phyloP scores from a whole-genome alignment of 2,888 invertebrate genomes.

The Leuctra nigra region DNA sequence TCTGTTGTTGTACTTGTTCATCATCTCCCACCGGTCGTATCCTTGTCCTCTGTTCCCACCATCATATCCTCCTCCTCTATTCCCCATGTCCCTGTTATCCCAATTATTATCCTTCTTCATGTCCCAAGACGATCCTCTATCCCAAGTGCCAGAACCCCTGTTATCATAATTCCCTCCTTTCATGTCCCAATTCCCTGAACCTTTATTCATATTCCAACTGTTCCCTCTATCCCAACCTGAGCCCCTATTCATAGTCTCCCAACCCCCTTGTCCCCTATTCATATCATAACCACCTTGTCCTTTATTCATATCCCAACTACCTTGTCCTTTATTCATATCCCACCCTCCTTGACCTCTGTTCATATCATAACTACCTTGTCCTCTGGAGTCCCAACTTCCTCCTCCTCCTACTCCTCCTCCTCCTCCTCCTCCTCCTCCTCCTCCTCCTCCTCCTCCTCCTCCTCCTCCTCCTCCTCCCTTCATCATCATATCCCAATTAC shows the following conservation, averaged over 20 bases:
- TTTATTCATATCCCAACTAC: constrained; percentile 14
- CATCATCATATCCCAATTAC: constrained; percentile 14
- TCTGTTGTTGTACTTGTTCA: not conserved
- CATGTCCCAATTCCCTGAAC: not conserved
- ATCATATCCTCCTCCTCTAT: not conserved
- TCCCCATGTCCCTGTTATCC: not conserved
- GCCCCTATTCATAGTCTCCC: not conserved
- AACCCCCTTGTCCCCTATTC: not conserved
- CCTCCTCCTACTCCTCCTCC: not conserved
- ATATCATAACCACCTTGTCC: not conserved
- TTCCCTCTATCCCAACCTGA: not conserved
- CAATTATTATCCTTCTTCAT: not conserved
- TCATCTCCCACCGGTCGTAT: not conserved
- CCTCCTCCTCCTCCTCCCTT: not conserved
- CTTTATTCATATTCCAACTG: constrained; percentile 12
- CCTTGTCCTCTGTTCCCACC: not conserved
- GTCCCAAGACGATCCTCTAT: not conserved
- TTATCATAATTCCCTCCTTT: not conserved
- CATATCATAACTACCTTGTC: not conserved
- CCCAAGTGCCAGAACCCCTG: constrained; percentile 4
- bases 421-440: not conserved
- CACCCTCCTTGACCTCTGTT: not conserved
- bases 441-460: not conserved
- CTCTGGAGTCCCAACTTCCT: not conserved
- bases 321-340: not conserved